A percentile compares a stretch with the other conserved stretches of the same genome.
These are phyloP conservation scores for Pygmarrhopalites habei DNA, from an alignment of 1,140 invertebrate species.

Conservation along the genomic window DNA sequence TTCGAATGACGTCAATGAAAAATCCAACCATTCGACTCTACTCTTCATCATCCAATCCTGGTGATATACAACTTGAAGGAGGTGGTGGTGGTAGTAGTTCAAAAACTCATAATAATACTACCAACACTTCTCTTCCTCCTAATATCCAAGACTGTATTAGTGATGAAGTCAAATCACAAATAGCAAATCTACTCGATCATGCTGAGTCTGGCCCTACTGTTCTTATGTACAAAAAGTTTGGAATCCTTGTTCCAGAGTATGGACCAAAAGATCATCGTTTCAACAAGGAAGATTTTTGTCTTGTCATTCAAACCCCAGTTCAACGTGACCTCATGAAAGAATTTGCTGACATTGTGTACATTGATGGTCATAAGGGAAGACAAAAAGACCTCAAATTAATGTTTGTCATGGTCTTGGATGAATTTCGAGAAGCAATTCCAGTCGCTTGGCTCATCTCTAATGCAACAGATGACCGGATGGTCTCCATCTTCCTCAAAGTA, in stretches of 20 bases:
- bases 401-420: constrained; percentile 28
- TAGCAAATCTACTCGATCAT: constrained; percentile 28
- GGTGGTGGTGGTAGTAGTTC: too few relatives aligned
- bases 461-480: constrained; percentile 6
- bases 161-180: constrained; percentile 7
- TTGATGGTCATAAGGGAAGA: constrained; percentile 26
- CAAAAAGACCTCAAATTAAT: constrained; percentile 21
- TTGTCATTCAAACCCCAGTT: constrained; percentile 33
- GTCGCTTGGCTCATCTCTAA: constrained; percentile 30
- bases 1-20: too few relatives aligned
- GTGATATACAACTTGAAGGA: too few relatives aligned
- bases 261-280: constrained; percentile 9
- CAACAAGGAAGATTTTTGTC: constrained; percentile 19
- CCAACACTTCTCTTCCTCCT: too few relatives aligned
- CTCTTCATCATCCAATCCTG: too few relatives aligned
- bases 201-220: constrained; percentile 33
- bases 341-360: constrained; percentile 20
- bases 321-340: constrained; percentile 32
- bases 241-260: constrained; percentile 8
- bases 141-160: background rate
- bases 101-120: too few relatives aligned
- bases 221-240: constrained; percentile 28
- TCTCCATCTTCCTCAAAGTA: constrained; percentile 16
- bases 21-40: too few relatives aligned
- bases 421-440: constrained; percentile 29